These are phyloP conservation scores for Agrotis exclamationis DNA, from an alignment of 2,888 invertebrate genomes.

Conservation along the genomic window DNA sequence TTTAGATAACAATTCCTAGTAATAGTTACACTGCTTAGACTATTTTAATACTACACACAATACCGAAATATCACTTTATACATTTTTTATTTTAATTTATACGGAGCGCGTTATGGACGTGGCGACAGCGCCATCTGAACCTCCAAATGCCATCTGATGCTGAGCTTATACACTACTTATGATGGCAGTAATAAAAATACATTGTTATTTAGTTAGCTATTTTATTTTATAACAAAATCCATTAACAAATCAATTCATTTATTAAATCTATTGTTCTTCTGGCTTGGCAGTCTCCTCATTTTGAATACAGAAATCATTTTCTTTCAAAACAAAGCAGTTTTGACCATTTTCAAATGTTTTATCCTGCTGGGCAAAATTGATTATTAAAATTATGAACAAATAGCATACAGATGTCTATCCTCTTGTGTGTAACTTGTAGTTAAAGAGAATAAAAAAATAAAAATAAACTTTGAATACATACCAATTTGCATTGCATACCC, in stretches of 20 bases:
- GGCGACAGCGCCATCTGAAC: too few relatives aligned
- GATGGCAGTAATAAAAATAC: neutral
- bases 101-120: too few relatives aligned
- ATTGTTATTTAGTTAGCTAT: slow-evolving; percentile 2
- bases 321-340: slow-evolving; percentile 55
- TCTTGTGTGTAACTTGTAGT: neutral
- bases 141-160: neutral
- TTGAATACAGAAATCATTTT: slow-evolving; percentile 61
- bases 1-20: too few relatives aligned
- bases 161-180: neutral
- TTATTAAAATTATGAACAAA: neutral
- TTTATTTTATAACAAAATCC: slow-evolving; percentile 43
- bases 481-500: slow-evolving; percentile 69
- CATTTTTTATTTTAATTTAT: too few relatives aligned
- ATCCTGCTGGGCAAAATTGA: slow-evolving; percentile 47
- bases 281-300: slow-evolving; percentile 44
- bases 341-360: slow-evolving; percentile 60
- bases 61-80: too few relatives aligned
- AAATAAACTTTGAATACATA: slow-evolving; percentile 55
- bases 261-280: slow-evolving; percentile 31
- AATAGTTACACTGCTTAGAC: too few relatives aligned
- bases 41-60: too few relatives aligned
- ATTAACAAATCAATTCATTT: slow-evolving; percentile 24
- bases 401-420: neutral
- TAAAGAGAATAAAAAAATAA: too few relatives aligned